Evolutionary conservation across 2,888 invertebrate species (phyloP).

Genomic region (Cryptosula pallasiana): DNA sequence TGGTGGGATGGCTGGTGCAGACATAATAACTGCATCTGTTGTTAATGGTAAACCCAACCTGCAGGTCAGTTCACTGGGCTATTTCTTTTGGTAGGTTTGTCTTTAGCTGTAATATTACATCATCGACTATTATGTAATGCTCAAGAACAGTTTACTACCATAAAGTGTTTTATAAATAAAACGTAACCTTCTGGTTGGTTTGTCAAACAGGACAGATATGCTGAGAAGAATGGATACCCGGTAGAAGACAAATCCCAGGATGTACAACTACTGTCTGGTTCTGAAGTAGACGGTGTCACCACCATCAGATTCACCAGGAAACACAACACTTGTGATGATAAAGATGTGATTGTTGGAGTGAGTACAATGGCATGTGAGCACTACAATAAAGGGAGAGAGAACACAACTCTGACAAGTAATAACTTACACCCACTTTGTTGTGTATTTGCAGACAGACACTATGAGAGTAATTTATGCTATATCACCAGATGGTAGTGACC

Average conservation of each 20-base stretch:
- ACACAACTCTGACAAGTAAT: too few species aligned
- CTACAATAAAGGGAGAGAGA: too few species aligned
- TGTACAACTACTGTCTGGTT: conserved; percentile 25
- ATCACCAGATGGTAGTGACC: conserved; percentile 24
- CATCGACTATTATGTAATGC: too few species aligned
- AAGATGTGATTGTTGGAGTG: conserved; percentile 25
- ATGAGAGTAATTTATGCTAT: conserved; percentile 26
- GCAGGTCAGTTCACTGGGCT: conserved; percentile 30
- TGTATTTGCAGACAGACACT: conserved; percentile 19
- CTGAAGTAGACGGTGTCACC: conserved; percentile 26
- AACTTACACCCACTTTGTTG: too few species aligned
- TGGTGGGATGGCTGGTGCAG: conserved; percentile 73
- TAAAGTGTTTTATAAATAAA: too few species aligned
- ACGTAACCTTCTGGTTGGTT: too few species aligned
- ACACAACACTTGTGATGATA: conserved; percentile 25
- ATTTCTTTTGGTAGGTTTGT: too few species aligned
- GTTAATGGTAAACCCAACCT: conserved; percentile 33
- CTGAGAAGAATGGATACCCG: not conserved
- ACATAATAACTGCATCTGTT: conserved; percentile 85
- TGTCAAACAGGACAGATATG: conserved; percentile 21
- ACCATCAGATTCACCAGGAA: conserved; percentile 27
- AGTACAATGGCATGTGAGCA: too few species aligned
- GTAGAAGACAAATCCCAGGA: conserved; percentile 26
- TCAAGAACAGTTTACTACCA: too few species aligned
- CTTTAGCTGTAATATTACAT: too few species aligned